Evolutionary conservation across 2,888 invertebrate species (phyloP).

Genomic region (Phyllotreta striolata): DNA sequence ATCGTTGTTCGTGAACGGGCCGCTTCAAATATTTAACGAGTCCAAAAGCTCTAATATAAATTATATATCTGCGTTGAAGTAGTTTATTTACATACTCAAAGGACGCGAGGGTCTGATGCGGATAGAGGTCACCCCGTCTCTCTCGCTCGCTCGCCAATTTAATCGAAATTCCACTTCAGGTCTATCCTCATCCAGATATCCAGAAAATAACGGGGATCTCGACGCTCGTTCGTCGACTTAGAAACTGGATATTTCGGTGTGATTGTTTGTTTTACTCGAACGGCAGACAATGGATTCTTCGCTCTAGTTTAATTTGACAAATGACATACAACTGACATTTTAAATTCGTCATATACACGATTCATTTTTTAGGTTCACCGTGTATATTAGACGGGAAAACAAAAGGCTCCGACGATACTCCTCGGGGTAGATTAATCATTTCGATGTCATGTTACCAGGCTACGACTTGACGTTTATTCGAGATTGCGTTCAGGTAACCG

Average conservation of each 20-base stretch:
- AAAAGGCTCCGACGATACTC: conserved; percentile 19
- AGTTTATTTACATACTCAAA: conserved; percentile 10
- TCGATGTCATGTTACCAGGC: conserved; percentile 20
- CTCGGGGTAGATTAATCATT: conserved; percentile 27
- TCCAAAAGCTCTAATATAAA: neutral
- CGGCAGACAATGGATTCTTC: too few species aligned
- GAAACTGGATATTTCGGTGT: too few species aligned
- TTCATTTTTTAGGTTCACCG: too few species aligned
- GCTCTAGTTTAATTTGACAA: too few species aligned
- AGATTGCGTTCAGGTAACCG: conserved; percentile 36
- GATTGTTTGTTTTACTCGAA: too few species aligned
- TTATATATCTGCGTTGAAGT: conserved; percentile 8
- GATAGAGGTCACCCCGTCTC: conserved; percentile 2
- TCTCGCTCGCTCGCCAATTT: neutral
- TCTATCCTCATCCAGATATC: neutral
- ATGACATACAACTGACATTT: too few species aligned
- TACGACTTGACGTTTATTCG: conserved; percentile 36
- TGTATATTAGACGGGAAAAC: conserved; percentile 1
- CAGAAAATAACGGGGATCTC: too few species aligned
- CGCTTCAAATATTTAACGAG: conserved; percentile 11
- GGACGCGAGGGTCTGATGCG: neutral
- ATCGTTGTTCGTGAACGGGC: neutral
- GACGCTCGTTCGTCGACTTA: too few species aligned
- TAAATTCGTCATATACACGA: too few species aligned
- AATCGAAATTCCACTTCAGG: neutral